Evolutionary conservation across 1,140 invertebrate species (phyloP).

Genomic region (Ips nitidus): DNA sequence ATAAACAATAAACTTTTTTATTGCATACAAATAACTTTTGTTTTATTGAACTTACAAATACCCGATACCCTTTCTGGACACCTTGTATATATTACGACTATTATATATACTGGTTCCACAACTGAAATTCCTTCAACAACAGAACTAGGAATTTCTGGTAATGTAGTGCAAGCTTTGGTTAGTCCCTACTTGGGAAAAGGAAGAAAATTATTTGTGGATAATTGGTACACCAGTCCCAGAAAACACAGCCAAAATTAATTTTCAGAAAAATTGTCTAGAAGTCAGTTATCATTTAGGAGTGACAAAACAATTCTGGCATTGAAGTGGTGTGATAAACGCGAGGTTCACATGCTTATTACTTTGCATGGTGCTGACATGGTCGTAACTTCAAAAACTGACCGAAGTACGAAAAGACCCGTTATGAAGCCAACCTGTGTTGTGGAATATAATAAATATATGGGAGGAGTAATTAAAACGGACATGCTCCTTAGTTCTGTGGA

Average conservation of each 20-base stretch:
- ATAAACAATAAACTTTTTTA: too few relatives aligned
- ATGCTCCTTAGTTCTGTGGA: constrained; percentile 22
- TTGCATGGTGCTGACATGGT: too few relatives aligned
- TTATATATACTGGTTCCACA: constrained; percentile 14
- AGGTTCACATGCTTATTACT: too few relatives aligned
- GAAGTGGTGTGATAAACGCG: too few relatives aligned
- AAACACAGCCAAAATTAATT: constrained; percentile 40
- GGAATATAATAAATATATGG: constrained; percentile 49
- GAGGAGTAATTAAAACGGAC: constrained; percentile 46
- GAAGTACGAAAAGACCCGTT: too few relatives aligned
- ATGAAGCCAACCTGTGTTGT: constrained; percentile 9
- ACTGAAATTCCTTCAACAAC: neutral
- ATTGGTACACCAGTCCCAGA: constrained; percentile 50
- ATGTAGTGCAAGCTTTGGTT: constrained; percentile 47
- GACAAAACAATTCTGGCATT: too few relatives aligned
- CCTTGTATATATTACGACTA: too few relatives aligned
- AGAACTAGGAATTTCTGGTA: constrained; percentile 38
- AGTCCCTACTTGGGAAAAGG: constrained; percentile 42
- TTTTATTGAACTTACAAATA: too few relatives aligned
- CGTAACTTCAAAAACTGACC: too few relatives aligned
- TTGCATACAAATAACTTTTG: too few relatives aligned
- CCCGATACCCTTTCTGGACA: too few relatives aligned
- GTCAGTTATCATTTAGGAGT: constrained; percentile 31
- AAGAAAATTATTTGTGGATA: constrained; percentile 51
- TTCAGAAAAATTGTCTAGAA: constrained; percentile 27